Conservation (phyloP, 2,113 vertebrate species). For the Salvator merianae region DNA sequence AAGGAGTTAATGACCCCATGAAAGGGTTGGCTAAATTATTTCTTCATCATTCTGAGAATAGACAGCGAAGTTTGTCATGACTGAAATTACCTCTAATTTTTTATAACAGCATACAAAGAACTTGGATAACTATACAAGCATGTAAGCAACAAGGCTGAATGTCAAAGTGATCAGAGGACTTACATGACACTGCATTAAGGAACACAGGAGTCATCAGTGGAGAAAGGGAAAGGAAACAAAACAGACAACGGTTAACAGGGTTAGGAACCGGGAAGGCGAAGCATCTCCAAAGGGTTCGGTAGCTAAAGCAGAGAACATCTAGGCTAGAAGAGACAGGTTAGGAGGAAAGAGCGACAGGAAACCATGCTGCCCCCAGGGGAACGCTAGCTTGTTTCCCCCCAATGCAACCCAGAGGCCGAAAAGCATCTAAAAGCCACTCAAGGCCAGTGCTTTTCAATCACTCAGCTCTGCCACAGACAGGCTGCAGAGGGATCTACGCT, state of each 20-base stretch:
- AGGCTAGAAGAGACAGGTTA: constrained; percentile 61
- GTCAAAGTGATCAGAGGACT: constrained; percentile 83
- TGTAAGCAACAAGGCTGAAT: constrained; percentile 61
- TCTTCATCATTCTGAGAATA: constrained; percentile 33
- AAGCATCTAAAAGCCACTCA: constrained; percentile 17
- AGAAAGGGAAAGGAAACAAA: constrained; percentile 77
- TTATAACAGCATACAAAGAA: constrained; percentile 49
- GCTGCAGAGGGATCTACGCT: too few species aligned
- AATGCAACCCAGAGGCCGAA: background rate
- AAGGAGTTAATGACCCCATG: constrained; percentile 22
- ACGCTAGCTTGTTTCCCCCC: background rate
- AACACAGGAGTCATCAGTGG: constrained; percentile 88
- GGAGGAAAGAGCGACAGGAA: constrained; percentile 23
- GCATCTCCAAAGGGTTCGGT: constrained; percentile 62
- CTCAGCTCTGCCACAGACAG: background rate
- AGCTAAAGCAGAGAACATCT: constrained; percentile 67
- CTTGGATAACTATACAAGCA: background rate
- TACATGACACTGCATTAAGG: constrained; percentile 99
- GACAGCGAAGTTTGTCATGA: constrained; percentile 4
- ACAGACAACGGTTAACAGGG: constrained; percentile 91
- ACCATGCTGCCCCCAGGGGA: background rate
- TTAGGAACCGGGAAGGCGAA: constrained; percentile 73
- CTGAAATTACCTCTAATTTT: background rate
- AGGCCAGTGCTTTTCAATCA: background rate
- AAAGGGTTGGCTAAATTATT: constrained; percentile 6